Evolutionary conservation across 2,113 vertebrate species (phyloP), one percentile per base, ranked within the genome.

Genomic region (Corythaeola cristata): DNA sequence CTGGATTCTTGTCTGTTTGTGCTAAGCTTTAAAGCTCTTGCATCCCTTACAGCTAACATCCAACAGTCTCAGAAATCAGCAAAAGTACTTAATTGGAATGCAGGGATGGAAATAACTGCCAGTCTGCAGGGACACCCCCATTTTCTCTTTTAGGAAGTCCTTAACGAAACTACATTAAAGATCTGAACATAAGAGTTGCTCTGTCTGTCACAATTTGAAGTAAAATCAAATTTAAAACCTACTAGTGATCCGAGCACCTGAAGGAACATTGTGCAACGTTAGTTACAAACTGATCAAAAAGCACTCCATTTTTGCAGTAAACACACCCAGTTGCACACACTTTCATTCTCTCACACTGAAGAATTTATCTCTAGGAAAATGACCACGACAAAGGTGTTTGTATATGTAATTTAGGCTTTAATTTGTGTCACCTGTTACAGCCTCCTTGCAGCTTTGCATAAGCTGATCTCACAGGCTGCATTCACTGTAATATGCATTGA

Each of bases 401-500:
- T 66, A 5, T 12, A 55, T 10, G 27, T 27, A 50, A 27, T 24
- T n/a, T 23, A 27, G 50, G 24, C 19, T 47, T 14, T 47, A 5
- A 39, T 24, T 9, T 6, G 6, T 3, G 27, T 11, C 44, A 30
- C 21, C 27, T 49, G 16, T 5, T 35, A 17, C 23, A 32, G 53
- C 33, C 56, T 33, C 66, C 47, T 45, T 23, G 35, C 37, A 73
- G 45, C 49, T 47, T 67, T 37, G 30, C 12, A 1, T 10, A 66
- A 20, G 7, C 4, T 18, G 7, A 52, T 28, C 9, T 41, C 33
- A 5, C 14, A 27, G 47, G 1, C 32, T 44, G 60, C 16, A 9
- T 44, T 53, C 11, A 10, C 35, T 27, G 41, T 3, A n/a, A 62
- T 1, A 0, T 2, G 10, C 14, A 20, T 1, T 28, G 18, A 64